A percentile compares a stretch with the other conserved stretches of the same genome.
These are phyloP conservation scores for Invenusta paracnida DNA, from an alignment of 2,888 invertebrate genomes.

Conservation along the genomic window DNA sequence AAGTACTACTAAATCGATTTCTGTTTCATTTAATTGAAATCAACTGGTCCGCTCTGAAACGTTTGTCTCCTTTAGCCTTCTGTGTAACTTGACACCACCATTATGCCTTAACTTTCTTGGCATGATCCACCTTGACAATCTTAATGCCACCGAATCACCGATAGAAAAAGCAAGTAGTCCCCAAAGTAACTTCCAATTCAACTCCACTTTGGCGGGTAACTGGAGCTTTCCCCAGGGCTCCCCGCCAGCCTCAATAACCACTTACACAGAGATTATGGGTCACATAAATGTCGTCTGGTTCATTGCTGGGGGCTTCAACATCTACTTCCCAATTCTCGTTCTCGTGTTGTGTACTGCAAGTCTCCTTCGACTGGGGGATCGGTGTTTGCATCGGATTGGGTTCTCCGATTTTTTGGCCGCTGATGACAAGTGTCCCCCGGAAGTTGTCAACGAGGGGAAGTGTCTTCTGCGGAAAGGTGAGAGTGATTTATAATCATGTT, in stretches of 20 bases:
- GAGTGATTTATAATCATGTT: too few species aligned
- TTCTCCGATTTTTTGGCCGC: constrained; percentile 89
- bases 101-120: constrained; percentile 96
- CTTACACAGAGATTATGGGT: constrained; percentile 94
- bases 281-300: constrained; percentile 97
- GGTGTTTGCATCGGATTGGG: constrained; percentile 78
- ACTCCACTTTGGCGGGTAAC: not conserved
- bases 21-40: too few species aligned
- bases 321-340: constrained; percentile 96
- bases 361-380: constrained; percentile 84
- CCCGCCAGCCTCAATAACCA: constrained; percentile 67
- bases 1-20: too few species aligned
- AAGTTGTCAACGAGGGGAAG: constrained; percentile 85
- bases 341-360: constrained; percentile 85
- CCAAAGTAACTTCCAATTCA: not conserved
- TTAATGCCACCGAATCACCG: constrained; percentile 65
- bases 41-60: too few species aligned
- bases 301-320: constrained; percentile 93
- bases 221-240: not conserved
- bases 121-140: constrained; percentile 94
- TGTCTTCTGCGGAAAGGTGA: constrained; percentile 82
- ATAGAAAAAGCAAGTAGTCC: not conserved
- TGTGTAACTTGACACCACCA: constrained; percentile 91
- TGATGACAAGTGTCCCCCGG: constrained; percentile 78
- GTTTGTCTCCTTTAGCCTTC: too few species aligned